Conservation (phyloP, 2,888 invertebrate species). For the Lasioglossum pauxillum region DNA sequence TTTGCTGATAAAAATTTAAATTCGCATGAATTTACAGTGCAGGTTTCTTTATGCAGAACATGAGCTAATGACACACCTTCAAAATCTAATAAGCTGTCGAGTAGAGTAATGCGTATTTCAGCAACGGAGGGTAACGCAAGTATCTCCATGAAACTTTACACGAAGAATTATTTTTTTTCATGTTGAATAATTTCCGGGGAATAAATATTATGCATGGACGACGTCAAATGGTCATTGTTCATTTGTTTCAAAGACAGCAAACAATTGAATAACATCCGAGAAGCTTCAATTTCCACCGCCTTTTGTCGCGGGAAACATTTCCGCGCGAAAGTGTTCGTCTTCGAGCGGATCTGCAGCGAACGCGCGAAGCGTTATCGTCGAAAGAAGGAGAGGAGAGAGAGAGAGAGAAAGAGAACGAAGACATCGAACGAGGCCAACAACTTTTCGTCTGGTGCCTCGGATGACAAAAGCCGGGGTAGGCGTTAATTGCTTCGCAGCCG, state of each 20-base stretch:
- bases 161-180: not conserved
- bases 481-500: constrained; percentile 27
- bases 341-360: not conserved
- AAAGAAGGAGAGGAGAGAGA: not conserved
- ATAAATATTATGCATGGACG: not conserved
- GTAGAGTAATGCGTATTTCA: too few relatives aligned
- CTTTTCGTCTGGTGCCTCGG: constrained; percentile 23
- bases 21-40: not conserved
- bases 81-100: too few relatives aligned
- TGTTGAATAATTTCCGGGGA: not conserved
- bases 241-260: not conserved
- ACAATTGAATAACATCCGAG: not conserved
- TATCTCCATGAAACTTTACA: too few relatives aligned
- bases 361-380: not conserved
- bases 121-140: too few relatives aligned
- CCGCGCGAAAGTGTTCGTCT: not conserved
- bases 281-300: not conserved
- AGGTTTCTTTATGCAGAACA: not conserved
- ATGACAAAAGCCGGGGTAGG: constrained; percentile 14
- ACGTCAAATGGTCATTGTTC: not conserved
- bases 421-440: constrained; percentile 30
- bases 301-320: not conserved
- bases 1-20: not conserved
- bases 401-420: not conserved
- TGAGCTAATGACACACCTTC: not conserved